Evolutionary conservation across 2,113 vertebrate species (phyloP).

Genomic region (Pygoscelis antarcticus): DNA sequence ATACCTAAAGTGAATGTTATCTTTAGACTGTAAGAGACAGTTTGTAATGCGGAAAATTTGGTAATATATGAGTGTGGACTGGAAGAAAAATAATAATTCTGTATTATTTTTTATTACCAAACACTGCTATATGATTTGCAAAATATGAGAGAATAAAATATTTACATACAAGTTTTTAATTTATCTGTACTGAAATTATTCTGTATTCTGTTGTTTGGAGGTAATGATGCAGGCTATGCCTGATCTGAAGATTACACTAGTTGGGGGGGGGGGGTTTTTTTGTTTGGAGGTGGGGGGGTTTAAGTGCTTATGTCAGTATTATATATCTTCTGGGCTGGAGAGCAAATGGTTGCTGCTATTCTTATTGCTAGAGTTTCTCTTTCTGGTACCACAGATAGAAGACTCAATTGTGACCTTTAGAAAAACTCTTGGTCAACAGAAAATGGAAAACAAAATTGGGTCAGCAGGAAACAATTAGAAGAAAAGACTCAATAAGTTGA

Average conservation of each 20-base stretch:
- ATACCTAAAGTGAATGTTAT: slow-evolving; percentile 8
- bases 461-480: slow-evolving; percentile 7
- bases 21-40: slow-evolving; percentile 22
- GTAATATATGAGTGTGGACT: slow-evolving; percentile 53
- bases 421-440: slow-evolving; percentile 2
- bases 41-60: slow-evolving; percentile 36
- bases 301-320: background rate
- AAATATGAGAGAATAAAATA: slow-evolving; percentile 77
- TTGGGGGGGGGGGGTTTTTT: background rate
- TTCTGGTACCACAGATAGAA: background rate
- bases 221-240: background rate
- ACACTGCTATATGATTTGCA: slow-evolving; percentile 75
- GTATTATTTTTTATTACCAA: slow-evolving; percentile 81
- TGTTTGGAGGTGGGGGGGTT: background rate
- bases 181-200: slow-evolving; percentile 28
- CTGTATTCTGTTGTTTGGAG: background rate
- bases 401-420: background rate
- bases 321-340: background rate
- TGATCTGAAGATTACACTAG: background rate
- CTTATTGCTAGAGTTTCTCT: background rate
- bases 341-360: background rate
- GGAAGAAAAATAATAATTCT: slow-evolving; percentile 71
- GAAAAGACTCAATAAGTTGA: background rate
- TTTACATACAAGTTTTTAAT: slow-evolving; percentile 74
- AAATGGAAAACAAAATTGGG: background rate